phyloP scores from a whole-genome alignment of 2,888 invertebrate species.

The Meta bourneti region DNA sequence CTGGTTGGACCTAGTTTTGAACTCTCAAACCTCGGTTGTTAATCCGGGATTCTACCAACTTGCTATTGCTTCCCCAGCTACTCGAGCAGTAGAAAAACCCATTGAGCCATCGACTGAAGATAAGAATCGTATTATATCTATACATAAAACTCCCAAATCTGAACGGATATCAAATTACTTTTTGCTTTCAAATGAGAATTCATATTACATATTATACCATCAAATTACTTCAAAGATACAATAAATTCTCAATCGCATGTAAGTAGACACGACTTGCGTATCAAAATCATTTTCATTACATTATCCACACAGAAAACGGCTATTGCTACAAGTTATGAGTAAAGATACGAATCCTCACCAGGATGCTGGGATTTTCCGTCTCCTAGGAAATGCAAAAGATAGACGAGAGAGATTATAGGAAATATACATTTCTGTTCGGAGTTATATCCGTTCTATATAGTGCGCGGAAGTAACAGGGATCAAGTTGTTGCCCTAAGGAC shows the following conservation, averaged over 20 bases:
- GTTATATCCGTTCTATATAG: conserved; percentile 49
- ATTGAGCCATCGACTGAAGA: too few relatives aligned
- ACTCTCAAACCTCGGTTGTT: too few relatives aligned
- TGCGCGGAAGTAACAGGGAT: conserved; percentile 30
- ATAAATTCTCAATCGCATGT: background rate
- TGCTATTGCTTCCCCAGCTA: too few relatives aligned
- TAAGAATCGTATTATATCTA: too few relatives aligned
- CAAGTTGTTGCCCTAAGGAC: conserved; percentile 7
- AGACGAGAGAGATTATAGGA: conserved; percentile 16
- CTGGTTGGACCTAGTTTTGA: too few relatives aligned
- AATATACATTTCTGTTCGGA: conserved; percentile 31
- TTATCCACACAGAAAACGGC: background rate
- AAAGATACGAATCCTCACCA: background rate
- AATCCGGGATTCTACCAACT: too few relatives aligned
- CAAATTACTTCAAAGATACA: background rate
- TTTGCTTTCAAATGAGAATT: background rate
- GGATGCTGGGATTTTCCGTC: background rate
- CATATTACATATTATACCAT: background rate
- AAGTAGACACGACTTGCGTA: background rate
- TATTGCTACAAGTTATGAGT: background rate
- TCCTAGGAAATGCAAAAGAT: conserved; percentile 10
- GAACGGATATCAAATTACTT: background rate
- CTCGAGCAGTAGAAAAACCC: too few relatives aligned
- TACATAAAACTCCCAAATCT: background rate
- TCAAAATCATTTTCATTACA: background rate